These are phyloP conservation scores for Scaeva pyrastri DNA, from an alignment of 2,888 invertebrate genomes.

Conservation along the genomic window DNA sequence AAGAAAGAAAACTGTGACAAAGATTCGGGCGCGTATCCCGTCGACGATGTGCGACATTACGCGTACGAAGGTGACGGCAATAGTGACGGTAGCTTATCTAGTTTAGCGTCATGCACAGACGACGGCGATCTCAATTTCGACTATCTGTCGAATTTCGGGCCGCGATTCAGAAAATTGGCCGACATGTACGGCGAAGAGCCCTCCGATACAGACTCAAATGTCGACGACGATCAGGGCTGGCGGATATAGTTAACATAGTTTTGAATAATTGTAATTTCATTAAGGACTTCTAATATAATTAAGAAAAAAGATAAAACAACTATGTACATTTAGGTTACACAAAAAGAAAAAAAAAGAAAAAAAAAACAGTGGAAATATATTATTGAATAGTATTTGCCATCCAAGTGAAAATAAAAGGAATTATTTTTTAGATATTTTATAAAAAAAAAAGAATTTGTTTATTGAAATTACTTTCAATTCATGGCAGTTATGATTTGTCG, in stretches of 20 bases:
- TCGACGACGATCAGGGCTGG: conserved; percentile 92
- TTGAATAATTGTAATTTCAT: conserved; percentile 32
- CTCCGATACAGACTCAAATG: conserved; percentile 92
- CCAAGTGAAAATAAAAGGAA: conserved; percentile 51
- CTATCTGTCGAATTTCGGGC: conserved; percentile 96
- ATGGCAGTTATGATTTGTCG: conserved; percentile 16
- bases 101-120: conserved; percentile 95
- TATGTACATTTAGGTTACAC: conserved; percentile 59
- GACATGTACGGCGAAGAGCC: conserved; percentile 97
- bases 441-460: conserved; percentile 42
- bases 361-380: conserved; percentile 59
- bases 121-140: conserved; percentile 97
- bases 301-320: conserved; percentile 28
- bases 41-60: conserved; percentile 98
- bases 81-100: conserved; percentile 95
- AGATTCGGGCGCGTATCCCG: conserved; percentile 95
- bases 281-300: conserved; percentile 48
- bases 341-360: conserved; percentile 2
- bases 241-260: conserved; percentile 84
- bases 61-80: conserved; percentile 99
- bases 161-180: conserved; percentile 96
- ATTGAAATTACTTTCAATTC: conserved; percentile 5
- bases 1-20: conserved; percentile 95
- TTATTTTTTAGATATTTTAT: conserved; percentile 41
- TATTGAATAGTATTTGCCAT: conserved; percentile 61